Evolutionary conservation across 2,113 vertebrate species (phyloP), one percentile per base, ranked within the genome.

Genomic region (Calyptomena viridis): DNA sequence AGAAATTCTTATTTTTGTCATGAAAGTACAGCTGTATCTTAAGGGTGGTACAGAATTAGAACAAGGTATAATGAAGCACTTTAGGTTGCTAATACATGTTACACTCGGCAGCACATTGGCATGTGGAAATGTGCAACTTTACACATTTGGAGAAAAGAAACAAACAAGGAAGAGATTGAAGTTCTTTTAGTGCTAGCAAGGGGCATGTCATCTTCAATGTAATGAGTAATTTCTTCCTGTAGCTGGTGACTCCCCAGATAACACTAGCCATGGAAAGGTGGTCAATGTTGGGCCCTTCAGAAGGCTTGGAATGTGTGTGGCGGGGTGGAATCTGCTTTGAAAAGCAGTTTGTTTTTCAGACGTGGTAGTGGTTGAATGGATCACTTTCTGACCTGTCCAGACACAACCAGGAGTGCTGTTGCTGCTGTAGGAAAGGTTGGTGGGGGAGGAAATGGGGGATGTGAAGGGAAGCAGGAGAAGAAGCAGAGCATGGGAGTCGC

Each of bases 1-100:
- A 83, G 60, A 94, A 88, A 67, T 72, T 68, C 81, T 94, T 86
- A 75, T 93, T 94, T 96, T 95, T 95, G 87, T 96, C 94, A 84
- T 27, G 11, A 9, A 91, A 94, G 75, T 90, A 82, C 39, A 87
- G 60, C 77, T 95, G 87, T 64, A 78, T 94, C 58, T 84, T 85
- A 84, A 72, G 63, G 62, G 72, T 62, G 42, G n/a, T 47, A 68
- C 40, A 64, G 84, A 95, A 90, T 94, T 93, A 88, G 87, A 91
- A 83, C 71, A 69, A 78, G 17, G 49, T 91, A 44, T 66, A 56
- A 94, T 73, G 64, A 91, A 59, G 46, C 53, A 21, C 47, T 62
- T 63, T 68, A 59, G 18, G 25, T 28, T 89, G 71, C 63, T 94
- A 67, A 67, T 76, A 67, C 35, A 30, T 16, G 11, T 78, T 50